Base-by-base conservation (phyloP, 2,888 invertebrate species). In the Xanthostigma xanthostigma region DNA sequence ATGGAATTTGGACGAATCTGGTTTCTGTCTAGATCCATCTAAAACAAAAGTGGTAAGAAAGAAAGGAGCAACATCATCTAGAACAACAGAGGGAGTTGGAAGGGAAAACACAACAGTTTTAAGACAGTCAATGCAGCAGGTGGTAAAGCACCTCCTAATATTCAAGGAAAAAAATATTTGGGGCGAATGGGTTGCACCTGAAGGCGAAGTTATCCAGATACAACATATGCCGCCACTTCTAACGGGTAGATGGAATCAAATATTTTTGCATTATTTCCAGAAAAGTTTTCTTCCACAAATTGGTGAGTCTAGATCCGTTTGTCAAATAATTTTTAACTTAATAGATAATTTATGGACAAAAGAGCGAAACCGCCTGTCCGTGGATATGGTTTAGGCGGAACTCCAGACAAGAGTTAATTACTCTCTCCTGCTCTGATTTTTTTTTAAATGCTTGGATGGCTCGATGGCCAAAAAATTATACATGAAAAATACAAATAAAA, bases 151-250 rank as follows among this genome's bases (percentile, higher is more conserved):
- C 53, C 54, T 8, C 53, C 54, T 9, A 42, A 49, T 50, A 9
- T 50, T 50, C 52, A 49, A 13, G 12, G 10, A 11, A 53, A 53
- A 53, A 50, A 14, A 36, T 35, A 36, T 44, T n/a, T 36, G 45
- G 45, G 45, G 42, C 35, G 36, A 44, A 36, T 44, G 45, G 36
- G n/a, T 17, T 12, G 45, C 36, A 17, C 12, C 36, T 36, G 27
- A 27, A 17, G 17, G 9, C 14, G 17, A 11, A 9, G 45, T 14
- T 38, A 12, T 38, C 36, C 13, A 13, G 46, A 17, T 6, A 33
- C 58, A 2, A n/a, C 59, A n/a, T 50, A 53, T 50, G 40, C 48
- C 8, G 60, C 61, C 1, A 61, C 58, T 43, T 51, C 10, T n/a
- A 55, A 50, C 9, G 59, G 62, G 12, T 53, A 50, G 54, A 56